phyloP scores from a whole-genome alignment of 2,888 invertebrate species.

The Pheosia tremula region DNA sequence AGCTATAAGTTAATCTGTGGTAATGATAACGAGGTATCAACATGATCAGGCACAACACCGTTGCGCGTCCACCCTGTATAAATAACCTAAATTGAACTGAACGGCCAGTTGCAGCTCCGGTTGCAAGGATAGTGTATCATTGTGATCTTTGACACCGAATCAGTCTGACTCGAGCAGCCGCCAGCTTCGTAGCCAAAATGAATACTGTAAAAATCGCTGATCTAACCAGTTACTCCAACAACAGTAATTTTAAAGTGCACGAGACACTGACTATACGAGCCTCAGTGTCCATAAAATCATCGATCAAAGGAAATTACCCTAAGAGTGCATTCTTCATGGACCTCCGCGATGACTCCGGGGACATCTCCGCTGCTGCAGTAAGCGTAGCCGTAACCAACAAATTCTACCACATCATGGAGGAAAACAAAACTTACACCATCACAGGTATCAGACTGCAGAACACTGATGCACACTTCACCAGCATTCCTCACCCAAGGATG shows the following conservation, averaged over 20 bases:
- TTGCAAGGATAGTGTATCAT: too few relatives aligned
- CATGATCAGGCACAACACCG: too few relatives aligned
- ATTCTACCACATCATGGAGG: neutral
- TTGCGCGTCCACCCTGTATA: too few relatives aligned
- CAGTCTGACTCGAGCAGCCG: too few relatives aligned
- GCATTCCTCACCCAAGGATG: neutral
- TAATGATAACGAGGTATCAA: too few relatives aligned
- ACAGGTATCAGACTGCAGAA: neutral
- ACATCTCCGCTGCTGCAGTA: neutral
- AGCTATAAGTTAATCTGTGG: too few relatives aligned
- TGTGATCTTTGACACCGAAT: too few relatives aligned
- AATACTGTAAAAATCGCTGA: neutral
- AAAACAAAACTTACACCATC: neutral
- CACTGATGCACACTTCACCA: neutral
- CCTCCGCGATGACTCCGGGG: neutral
- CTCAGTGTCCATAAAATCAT: neutral
- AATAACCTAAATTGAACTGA: too few relatives aligned
- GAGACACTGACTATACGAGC: neutral
- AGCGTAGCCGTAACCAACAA: neutral
- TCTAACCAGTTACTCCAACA: neutral
- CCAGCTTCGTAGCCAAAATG: neutral
- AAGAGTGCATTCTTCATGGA: neutral
- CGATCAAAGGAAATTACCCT: neutral
- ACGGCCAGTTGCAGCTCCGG: too few relatives aligned
- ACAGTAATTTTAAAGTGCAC: neutral